Evolutionary conservation across 2,888 invertebrate species (phyloP), one percentile per base, ranked within the genome.

Genomic region (Hemicrepidius hirtus): DNA sequence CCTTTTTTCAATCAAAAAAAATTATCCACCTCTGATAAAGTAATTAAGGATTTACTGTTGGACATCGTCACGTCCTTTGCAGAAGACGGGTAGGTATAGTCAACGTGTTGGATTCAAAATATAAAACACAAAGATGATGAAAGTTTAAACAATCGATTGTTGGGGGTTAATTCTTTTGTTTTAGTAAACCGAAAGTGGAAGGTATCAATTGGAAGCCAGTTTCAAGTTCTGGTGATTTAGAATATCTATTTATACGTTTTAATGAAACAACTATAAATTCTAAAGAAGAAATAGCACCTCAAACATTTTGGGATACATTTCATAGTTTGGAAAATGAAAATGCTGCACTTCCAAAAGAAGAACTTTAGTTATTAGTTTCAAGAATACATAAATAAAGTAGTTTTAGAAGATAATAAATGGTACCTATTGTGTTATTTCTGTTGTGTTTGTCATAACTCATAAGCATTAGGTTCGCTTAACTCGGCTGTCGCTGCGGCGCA

Each of bases 31-130:
- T n/a, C 21, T 10, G 67, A 67, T 37, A 16, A 46, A 13, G 3
- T 12, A 46, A 59, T 67, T 0, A 67, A 59, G 13, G 67, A 67
- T 10, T 12, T 59, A 12, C 46, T 67, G 9, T 4, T 59, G 1
- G 59, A 67, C 28, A 21, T 49, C 12, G 20, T 59, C 5, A 46
- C 53, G 32, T 35, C 67, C 0, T 67, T 67, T 59, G 67, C 67
- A 6, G 9, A 28, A 16, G n/a, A 21, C 13, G 21, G 55, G 6
- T 46, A 24, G 24, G 24, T 24, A 24, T 24, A n/a, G n/a, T n/a
- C n/a, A n/a, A n/a, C n/a, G n/a, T n/a, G n/a, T n/a, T n/a, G n/a
- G n/a, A n/a, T n/a, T n/a, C n/a, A n/a, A n/a, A n/a, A n/a, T n/a
- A n/a, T n/a, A n/a, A n/a, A n/a, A n/a, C n/a, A n/a, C n/a, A n/a